Percentiles rank a stretch among this genome's conserved stretches.
Conservation (phyloP, 2,797 vertebrate species). For the Helarctos malayanus region DNA sequence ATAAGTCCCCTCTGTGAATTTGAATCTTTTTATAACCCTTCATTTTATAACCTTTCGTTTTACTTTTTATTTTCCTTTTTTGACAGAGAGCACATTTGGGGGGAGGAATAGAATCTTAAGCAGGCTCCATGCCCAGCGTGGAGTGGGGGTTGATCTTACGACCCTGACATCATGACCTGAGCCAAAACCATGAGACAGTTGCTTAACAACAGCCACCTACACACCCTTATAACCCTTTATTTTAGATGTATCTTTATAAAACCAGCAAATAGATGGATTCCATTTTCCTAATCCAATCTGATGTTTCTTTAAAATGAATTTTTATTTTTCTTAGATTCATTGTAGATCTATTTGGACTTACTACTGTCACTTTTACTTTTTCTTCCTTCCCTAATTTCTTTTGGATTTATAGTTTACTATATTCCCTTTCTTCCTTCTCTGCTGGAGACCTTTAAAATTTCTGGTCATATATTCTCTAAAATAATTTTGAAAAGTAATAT, state of each 20-base stretch:
- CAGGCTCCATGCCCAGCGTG: background rate
- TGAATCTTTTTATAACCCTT: background rate
- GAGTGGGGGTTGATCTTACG: background rate
- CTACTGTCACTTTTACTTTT: background rate
- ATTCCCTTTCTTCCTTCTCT: background rate
- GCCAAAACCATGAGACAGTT: background rate
- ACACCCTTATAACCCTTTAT: background rate
- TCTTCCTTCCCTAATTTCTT: background rate
- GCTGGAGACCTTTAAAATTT: constrained; percentile 6
- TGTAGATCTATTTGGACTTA: background rate
- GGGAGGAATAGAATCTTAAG: background rate
- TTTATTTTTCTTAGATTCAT: background rate
- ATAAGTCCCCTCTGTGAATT: background rate
- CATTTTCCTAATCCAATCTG: constrained; percentile 2
- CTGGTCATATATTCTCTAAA: background rate
- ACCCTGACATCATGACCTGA: background rate
- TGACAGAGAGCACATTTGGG: background rate
- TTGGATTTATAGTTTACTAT: constrained; percentile 11
- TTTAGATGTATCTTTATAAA: constrained; percentile 3
- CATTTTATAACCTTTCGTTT: background rate
- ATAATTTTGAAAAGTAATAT: constrained; percentile 34
- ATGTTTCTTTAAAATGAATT: constrained; percentile 32
- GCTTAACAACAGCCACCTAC: background rate
- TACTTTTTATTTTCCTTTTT: background rate
- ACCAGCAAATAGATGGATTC: background rate